Evolutionary conservation across 2,888 invertebrate species (phyloP).

Genomic region (Temnothorax rugatulus): DNA sequence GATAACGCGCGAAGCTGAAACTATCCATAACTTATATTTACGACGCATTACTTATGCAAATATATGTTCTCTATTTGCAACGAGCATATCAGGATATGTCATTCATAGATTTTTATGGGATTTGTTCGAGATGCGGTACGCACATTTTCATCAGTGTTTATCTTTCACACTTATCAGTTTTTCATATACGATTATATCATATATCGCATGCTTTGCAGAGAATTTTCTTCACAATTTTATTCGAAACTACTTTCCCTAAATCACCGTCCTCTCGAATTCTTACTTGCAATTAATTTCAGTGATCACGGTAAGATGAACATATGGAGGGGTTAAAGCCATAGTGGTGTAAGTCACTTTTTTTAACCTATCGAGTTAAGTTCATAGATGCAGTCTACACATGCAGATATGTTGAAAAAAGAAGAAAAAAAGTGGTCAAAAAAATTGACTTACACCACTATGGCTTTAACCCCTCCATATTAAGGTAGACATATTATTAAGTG

Average conservation of each 20-base stretch:
- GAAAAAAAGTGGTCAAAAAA: too few species aligned
- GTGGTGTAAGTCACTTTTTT: too few species aligned
- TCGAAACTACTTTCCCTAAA: not conserved
- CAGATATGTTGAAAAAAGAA: too few species aligned
- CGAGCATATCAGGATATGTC: not conserved
- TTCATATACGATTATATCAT: not conserved
- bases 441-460: too few species aligned
- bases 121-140: not conserved
- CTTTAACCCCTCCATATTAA: too few species aligned
- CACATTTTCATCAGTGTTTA: not conserved
- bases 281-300: not conserved
- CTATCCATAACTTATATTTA: conserved; percentile 20
- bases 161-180: not conserved
- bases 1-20: not conserved
- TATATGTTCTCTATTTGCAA: not conserved
- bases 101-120: conserved; percentile 13
- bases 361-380: too few species aligned
- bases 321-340: too few species aligned
- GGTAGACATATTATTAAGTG: conserved; percentile 22
- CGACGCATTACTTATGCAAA: conserved; percentile 10
- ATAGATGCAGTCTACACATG: too few species aligned
- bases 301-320: too few species aligned
- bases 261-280: not conserved
- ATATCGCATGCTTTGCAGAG: not conserved
- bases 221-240: not conserved